Base-by-base conservation (phyloP, 2,888 invertebrate species). In the Melanophora roralis region DNA sequence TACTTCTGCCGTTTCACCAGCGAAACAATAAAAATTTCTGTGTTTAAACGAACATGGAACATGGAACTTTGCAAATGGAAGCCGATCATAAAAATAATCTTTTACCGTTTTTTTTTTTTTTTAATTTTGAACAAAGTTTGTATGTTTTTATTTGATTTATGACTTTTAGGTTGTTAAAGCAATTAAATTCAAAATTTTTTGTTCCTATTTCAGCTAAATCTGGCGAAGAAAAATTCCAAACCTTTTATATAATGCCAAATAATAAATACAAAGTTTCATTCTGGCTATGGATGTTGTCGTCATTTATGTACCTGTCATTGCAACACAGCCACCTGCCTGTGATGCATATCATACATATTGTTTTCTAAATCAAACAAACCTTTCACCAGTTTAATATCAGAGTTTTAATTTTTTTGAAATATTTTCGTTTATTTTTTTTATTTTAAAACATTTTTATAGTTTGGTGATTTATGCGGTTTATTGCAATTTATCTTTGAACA, bases 121-220 rank as follows among this genome's bases (percentile, higher is more conserved):
- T n/a, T n/a, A n/a, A n/a, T n/a, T n/a, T 36, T 8, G 51, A 45
- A 64, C 34, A 47, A 73, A 57, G 36, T 57, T 55, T 14, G 64
- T 47, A 43, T 65, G 32, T 53, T 27, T 72, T 45, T 38, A 27
- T 60, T 59, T 77, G 45, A 77, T 77, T 77, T 77, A 77, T 72
- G 71, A 38, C 53, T 51, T 53, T 32, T 34, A 69, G 47, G 55
- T 8, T 43, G 49, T 57, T 43, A 36, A 12, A 60, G 51, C 45
- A 34, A 59, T 40, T 62, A 62, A 71, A 60, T 60, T 4, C 51
- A 23, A n/a, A 6, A 23, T 12, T n/a, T 23, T 8, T 16, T 40
- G 36, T 27, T 60, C 45, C 59, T 51, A 45, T 45, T 57, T 12
- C 5, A 38, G 9, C 38, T 34, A 36, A 69, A 16, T 53, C 60